Base-by-base conservation (phyloP, 2,797 vertebrate species). In the Pantherophis vulpinus region DNA sequence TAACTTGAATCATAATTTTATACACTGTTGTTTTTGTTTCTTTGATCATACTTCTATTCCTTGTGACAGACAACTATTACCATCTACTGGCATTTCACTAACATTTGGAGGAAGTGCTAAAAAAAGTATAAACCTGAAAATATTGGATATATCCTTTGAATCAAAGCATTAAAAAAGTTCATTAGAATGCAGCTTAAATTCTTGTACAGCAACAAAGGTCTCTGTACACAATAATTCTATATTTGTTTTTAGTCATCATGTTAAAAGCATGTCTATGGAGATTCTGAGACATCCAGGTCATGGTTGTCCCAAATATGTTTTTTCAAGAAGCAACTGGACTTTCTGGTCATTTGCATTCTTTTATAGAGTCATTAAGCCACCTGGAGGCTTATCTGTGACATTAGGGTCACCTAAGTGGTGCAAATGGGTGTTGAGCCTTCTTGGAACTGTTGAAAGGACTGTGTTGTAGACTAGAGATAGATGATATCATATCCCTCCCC, bases 131-230 rank as follows among this genome's bases (percentile, higher is more conserved):
- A 60, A 54, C 1, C 79, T 86, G 42, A 47, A 93, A 92, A 88
- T 55, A 42, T 10, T 55, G 47, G 66, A 83, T 74, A 14, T 55
- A 27, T 91, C 13, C 91, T 3, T 93, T 93, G 92, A 32, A 93
- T 63, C 83, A 95, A 91, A 27, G 1, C 25, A 56, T 32, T 1
- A n/a, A 90, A 95, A 95, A 1, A 16, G 2, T 79, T 94, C 86
- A 58, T 92, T 79, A 61, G 51, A 51, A 25, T 5, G 63, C 4
- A n/a, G 42, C 37, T 93, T 95, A 94, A 0, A 9, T 0, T 32
- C 27, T 86, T 0, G 51, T 60, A 59, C 12, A 58, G 11, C 88
- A 7, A 37, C 92, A 3, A 16, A 32, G 54, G 47, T 20, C 70
- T 51, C 32, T 79, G 59, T 93, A 29, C 18, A 23, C 61, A 89